Evolutionary conservation across 2,113 vertebrate genomes (phyloP).

Genomic region (Haplotaxodon microlepis): DNA sequence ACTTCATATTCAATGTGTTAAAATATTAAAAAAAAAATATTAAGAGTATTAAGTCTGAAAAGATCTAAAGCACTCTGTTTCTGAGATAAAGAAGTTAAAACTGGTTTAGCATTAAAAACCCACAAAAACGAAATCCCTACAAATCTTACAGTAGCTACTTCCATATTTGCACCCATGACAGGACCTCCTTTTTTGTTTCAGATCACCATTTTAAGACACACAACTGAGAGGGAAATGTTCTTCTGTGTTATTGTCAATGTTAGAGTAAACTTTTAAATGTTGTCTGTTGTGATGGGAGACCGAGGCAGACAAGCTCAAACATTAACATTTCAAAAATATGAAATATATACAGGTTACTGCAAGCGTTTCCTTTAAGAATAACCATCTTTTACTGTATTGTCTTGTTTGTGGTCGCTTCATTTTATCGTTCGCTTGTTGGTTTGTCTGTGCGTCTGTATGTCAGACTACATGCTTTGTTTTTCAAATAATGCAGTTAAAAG

Average conservation of each 20-base stretch:
- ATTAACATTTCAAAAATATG: not conserved
- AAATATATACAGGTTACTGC: not conserved
- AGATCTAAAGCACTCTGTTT: not conserved
- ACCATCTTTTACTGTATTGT: not conserved
- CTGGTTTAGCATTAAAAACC: not conserved
- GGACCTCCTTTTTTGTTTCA: not conserved
- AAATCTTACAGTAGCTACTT: not conserved
- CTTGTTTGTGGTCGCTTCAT: constrained; percentile 21
- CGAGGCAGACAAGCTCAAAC: not conserved
- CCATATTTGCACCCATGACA: not conserved
- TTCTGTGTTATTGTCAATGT: not conserved
- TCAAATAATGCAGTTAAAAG: not conserved
- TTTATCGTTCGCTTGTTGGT: constrained; percentile 22
- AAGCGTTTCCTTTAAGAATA: not conserved
- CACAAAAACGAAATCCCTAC: not conserved
- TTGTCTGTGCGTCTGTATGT: not conserved
- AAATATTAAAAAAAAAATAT: not conserved
- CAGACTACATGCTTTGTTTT: not conserved
- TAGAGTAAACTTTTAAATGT: not conserved
- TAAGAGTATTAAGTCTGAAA: not conserved
- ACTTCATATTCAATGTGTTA: not conserved
- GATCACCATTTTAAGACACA: not conserved
- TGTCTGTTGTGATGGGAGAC: not conserved
- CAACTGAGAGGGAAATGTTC: not conserved
- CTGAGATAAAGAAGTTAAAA: not conserved